Evolutionary conservation across 1,140 invertebrate species (phyloP), one percentile per base, ranked within the genome.

Genomic region (Lepidostoma basale): DNA sequence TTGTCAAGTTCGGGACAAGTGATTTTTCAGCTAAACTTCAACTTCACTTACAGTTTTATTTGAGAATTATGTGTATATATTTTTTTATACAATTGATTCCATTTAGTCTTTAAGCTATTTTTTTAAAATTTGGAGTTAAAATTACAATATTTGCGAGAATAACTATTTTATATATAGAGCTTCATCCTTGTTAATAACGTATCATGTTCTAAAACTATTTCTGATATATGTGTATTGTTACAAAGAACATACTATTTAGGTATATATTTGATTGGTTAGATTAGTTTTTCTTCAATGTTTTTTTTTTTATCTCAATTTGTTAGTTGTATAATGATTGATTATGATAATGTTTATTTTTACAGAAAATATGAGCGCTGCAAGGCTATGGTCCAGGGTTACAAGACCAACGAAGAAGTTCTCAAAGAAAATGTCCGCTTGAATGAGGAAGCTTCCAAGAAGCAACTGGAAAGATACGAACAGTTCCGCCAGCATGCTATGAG

Each of bases 351-450:
- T 49, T 58, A n/a, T n/a, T 42, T 63, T 72, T 68, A 20, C 30
- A 73, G 71, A 6, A 83, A 83, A 74, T 83, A 83, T 77, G 82
- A 83, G 68, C 76, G 81, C 62, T 83, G 81, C 75, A 83, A 83
- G 75, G 77, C 79, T 3, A 81, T 83, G 39, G 82, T 83, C 54
- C 82, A 83, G 75, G 81, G 79, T 2, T 83, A 83, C 62, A 83
- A 82, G 73, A 74, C 75, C 20, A 83, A 81, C 75, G 80, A 81
- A 71, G 81, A 80, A 59, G 76, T 77, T 26, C 69, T 84, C 30
- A 81, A 81, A 54, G 74, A 77, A 70, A 79, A 78, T 18, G 78
- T 83, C 3, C 78, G 78, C 44, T 78, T 80, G 45, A 82, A 81
- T 66, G 81, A 79, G 76, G 81, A 83, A 76, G 78, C 79, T 14